Percentiles rank a stretch among this genome's conserved stretches.
Conservation (phyloP, 2,888 invertebrate species). For the Erebia palarica region DNA sequence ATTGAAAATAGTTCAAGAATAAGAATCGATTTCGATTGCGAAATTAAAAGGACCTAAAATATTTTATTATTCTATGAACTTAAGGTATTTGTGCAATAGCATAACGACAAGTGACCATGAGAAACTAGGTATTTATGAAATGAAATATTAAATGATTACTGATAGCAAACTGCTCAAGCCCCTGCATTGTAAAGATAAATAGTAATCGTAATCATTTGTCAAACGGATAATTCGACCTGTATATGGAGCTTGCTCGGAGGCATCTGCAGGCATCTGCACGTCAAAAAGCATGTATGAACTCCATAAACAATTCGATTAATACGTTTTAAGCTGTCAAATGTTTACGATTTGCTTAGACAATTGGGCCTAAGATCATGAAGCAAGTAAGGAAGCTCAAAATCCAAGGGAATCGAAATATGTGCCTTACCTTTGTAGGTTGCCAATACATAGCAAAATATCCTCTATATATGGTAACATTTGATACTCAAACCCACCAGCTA, state of each 20-base stretch:
- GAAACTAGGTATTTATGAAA: not conserved
- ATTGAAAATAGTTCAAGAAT: not conserved
- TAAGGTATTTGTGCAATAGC: not conserved
- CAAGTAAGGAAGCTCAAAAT: not conserved
- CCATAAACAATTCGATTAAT: no score
- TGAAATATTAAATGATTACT: no score
- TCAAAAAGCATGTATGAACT: no score
- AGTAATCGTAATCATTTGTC: no score
- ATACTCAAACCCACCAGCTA: slow-evolving; percentile 8
- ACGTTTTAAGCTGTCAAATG: no score
- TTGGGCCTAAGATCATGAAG: no score
- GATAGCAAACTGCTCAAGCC: no score
- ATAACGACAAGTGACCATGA: not conserved
- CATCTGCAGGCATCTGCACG: no score
- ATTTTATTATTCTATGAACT: not conserved
- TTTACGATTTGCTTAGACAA: no score
- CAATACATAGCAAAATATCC: not conserved
- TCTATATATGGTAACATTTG: slow-evolving; percentile 3
- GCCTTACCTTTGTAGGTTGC: not conserved
- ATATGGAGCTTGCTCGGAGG: no score
- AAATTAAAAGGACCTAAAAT: not conserved
- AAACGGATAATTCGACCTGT: no score
- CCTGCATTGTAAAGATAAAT: no score
- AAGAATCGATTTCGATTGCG: not conserved
- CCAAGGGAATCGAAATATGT: not conserved